These are phyloP conservation scores for Thymelicus acteon DNA, from an alignment of 2,888 invertebrate species.

Conservation along the genomic window DNA sequence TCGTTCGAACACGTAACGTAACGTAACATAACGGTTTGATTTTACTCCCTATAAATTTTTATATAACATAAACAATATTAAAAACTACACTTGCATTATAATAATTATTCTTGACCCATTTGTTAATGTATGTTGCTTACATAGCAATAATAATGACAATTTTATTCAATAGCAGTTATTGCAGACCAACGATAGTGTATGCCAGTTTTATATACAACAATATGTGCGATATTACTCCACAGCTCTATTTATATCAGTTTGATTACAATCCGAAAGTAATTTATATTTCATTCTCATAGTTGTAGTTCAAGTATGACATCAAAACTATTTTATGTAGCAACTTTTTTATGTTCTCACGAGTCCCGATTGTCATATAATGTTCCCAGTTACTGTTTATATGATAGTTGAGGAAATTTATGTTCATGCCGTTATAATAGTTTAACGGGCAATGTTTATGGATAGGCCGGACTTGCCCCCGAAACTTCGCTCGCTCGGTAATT, in stretches of 20 bases:
- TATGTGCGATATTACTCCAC: constrained; percentile 12
- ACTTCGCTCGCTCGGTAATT: constrained; percentile 1
- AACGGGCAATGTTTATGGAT: constrained; percentile 12
- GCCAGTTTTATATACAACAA: constrained; percentile 8
- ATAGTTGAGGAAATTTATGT: constrained; percentile 32
- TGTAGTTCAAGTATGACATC: constrained; percentile 33
- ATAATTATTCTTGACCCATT: too few relatives aligned
- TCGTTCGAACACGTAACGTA: too few relatives aligned
- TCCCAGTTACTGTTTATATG: constrained; percentile 44
- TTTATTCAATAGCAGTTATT: not conserved
- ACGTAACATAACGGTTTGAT: too few relatives aligned
- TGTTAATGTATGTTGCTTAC: too few relatives aligned
- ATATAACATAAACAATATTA: too few relatives aligned
- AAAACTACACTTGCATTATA: too few relatives aligned
- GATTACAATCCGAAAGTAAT: constrained; percentile 26
- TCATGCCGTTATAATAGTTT: constrained; percentile 31
- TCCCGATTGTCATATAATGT: constrained; percentile 46
- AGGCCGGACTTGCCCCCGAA: constrained; percentile 1
- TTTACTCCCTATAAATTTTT: too few relatives aligned
- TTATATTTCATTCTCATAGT: constrained; percentile 35
- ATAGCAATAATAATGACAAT: too few relatives aligned
- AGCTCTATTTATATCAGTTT: constrained; percentile 23
- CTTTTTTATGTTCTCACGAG: constrained; percentile 46
- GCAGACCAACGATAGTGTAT: not conserved
- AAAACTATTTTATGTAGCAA: constrained; percentile 47